Base-by-base conservation (phyloP, 2,888 invertebrate genomes). In the Drosophila mayaguana region DNA sequence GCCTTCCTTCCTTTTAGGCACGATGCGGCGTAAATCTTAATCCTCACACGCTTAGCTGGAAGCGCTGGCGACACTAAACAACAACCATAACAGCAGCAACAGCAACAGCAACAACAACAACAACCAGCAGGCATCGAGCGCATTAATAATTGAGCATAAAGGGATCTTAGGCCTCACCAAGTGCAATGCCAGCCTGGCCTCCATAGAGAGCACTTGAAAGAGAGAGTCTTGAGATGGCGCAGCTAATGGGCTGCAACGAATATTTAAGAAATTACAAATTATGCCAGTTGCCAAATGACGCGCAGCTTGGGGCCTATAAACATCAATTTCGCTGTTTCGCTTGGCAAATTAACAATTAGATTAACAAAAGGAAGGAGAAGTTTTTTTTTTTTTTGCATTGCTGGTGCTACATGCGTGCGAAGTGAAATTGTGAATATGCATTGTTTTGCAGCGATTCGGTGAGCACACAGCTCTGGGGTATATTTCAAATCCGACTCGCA, bases 1-100 rank as follows among this genome's bases (percentile, higher is more conserved):
- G 45, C 53, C 28, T 45, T 50, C 63, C 81, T 72, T 66, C 48
- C 68, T 38, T 57, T 55, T 61, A 68, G 71, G 72, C 82, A 60
- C 53, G 57, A 60, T 65, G 70, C 75, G 74, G 65, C 81, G 82
- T 87, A 83, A 89, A 89, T 89, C 89, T 84, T 79, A 86, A 87
- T 88, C 81, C 84, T 69, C 80, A 82, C 80, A 82, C 79, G 86
- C 81, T 74, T 74, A 78, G 81, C 72, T 79, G 75, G 59, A 80
- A 83, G 71, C 76, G 77, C 63, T 55, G 42, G 63, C 75, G 84
- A 79, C 75, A 78, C 81, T 75, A 68, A 72, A 65, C 69, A 64
- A 64, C 46, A 40, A 32, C 53, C 11, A 32, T 18, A 28, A 14
- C 36, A 45, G 9, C 61, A 73, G 59, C 68, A 81, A 40, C 54